These are phyloP conservation scores for Galerucella calmariensis DNA, from an alignment of 2,888 invertebrate species.

Conservation along the genomic window DNA sequence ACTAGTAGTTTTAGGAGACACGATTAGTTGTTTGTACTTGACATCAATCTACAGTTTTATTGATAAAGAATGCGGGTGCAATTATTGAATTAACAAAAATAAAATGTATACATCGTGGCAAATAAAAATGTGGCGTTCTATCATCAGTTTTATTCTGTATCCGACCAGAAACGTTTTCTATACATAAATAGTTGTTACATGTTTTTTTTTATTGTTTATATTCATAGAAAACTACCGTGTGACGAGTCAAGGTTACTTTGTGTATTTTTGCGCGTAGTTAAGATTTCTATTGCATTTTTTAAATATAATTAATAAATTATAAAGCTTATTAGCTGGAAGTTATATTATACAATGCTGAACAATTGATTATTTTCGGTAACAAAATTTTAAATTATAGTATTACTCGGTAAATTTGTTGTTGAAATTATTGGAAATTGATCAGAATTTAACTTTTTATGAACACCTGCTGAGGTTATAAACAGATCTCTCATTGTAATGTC, in stretches of 20 bases:
- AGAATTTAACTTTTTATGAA: too few relatives aligned
- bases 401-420: too few relatives aligned
- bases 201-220: constrained; percentile 48
- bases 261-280: constrained; percentile 38
- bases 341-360: too few relatives aligned
- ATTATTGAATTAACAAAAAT: constrained; percentile 16
- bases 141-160: not conserved
- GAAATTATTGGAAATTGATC: too few relatives aligned
- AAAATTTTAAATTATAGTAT: too few relatives aligned
- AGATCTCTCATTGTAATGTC: too few relatives aligned
- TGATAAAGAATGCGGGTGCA: constrained; percentile 14
- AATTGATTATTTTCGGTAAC: too few relatives aligned
- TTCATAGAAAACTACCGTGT: constrained; percentile 48
- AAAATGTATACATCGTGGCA: constrained; percentile 1
- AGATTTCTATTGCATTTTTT: constrained; percentile 24
- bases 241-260: constrained; percentile 50
- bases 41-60: not conserved
- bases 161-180: not conserved
- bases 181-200: constrained; percentile 12
- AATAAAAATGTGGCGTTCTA: constrained; percentile 2
- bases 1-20: not conserved
- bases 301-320: not conserved
- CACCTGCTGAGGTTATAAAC: too few relatives aligned
- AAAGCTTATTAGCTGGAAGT: too few relatives aligned
- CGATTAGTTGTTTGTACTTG: not conserved